A percentile compares a stretch with the other conserved stretches of the same genome.
These are phyloP conservation scores for Equus przewalskii DNA, from an alignment of 2,113 vertebrate species.

Conservation along the genomic window DNA sequence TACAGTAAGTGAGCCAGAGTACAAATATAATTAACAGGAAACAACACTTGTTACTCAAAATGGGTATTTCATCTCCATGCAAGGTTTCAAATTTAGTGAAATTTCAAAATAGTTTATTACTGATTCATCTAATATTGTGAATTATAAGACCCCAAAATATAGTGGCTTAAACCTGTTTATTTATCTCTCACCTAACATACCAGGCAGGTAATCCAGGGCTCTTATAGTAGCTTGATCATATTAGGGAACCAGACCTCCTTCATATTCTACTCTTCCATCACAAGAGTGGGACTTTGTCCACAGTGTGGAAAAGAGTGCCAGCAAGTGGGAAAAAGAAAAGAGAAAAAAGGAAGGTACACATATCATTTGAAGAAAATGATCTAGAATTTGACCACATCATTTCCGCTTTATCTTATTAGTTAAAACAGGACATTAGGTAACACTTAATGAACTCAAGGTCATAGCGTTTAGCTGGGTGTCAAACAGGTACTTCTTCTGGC, in stretches of 20 bases:
- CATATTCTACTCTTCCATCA: background rate
- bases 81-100: background rate
- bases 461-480: accelerated
- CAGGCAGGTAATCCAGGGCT: no score
- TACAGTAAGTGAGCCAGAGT: background rate
- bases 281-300: background rate
- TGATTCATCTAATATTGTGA: background rate
- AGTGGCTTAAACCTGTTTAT: background rate
- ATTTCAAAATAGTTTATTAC: background rate
- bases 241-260: background rate
- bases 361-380: background rate
- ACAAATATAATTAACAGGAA: constrained; percentile 20
- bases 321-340: background rate
- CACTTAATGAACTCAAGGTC: background rate
- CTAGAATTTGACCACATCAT: background rate
- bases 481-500: background rate
- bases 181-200: background rate
- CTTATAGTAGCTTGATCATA: background rate
- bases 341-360: background rate
- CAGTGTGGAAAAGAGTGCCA: background rate
- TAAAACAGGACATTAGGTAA: background rate
- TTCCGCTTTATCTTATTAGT: background rate
- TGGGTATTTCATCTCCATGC: background rate
- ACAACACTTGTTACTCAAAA: background rate
- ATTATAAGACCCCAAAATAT: background rate